Base-by-base conservation (phyloP, 2,888 invertebrate genomes). In the Drosophila tripunctata region DNA sequence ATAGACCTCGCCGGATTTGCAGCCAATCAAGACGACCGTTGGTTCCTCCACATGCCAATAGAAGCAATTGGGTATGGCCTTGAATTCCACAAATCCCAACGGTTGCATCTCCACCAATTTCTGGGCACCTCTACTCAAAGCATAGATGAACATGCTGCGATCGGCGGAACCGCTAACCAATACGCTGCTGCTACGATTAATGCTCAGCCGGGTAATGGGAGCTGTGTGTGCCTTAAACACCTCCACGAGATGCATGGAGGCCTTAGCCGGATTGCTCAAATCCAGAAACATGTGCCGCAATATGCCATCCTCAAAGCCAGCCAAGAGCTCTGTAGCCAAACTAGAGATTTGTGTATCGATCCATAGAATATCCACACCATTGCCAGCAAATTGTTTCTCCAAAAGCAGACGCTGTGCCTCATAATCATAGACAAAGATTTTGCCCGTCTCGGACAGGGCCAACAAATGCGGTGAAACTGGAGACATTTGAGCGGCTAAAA, bases 351-450 rank as follows among this genome's bases (percentile, higher is more conserved):
- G 91, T n/a, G 92, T 83, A 10, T 96, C 95, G 5, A 96, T 92
- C 95, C 97, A 98, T 2, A 95, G 83, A 45, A 94, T 88, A 65
- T 93, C 93, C 0, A 92, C 92, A 0, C 94, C 93, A 19, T 92
- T 90, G 0, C 93, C 92, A 12, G 92, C 91, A 88, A 94, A 96
- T 55, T 93, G 92, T 70, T 94, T 93, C 66, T 93, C 92, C 21
- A 94, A 92, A 5, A 96, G 88, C 10, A 95, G 90, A 19, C 90
- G 90, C 75, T 94, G 94, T 0, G 90, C 90, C 0, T 93, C 85
- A 64, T 95, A 96, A 86, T 96, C 93, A 86, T 96, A 96, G 2
- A 96, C 91, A 73, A 95, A 94, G 1, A 98, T 88, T 51, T 94
- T 93, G 3, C 97, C 96, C 70, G 95, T 95, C 66, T 92, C 91